phyloP scores from a whole-genome alignment of 2,888 invertebrate genomes.

The Agonopterix arenella region DNA sequence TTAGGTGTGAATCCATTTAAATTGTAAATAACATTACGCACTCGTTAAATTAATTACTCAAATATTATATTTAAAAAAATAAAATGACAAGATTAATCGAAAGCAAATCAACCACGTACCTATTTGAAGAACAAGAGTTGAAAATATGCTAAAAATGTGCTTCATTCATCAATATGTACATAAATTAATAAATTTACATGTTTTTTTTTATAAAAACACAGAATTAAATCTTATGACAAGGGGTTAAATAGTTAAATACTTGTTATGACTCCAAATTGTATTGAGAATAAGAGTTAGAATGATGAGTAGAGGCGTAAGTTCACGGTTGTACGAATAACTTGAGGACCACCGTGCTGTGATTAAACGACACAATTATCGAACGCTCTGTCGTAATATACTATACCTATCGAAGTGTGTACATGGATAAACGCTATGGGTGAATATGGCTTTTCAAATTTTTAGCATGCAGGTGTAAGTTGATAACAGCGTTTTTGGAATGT shows the following conservation, averaged over 20 bases:
- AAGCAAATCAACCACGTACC: slow-evolving; percentile 2
- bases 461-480: too few species aligned
- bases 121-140: background rate
- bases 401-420: too few species aligned
- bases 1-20: slow-evolving; percentile 6
- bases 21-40: background rate
- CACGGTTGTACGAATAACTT: background rate
- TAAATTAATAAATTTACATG: slow-evolving; percentile 3
- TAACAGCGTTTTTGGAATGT: too few species aligned
- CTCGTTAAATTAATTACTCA: background rate
- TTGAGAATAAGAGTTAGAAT: background rate
- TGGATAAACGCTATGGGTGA: too few species aligned
- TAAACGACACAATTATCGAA: too few species aligned
- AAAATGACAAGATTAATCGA: slow-evolving; percentile 4
- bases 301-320: background rate
- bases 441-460: too few species aligned
- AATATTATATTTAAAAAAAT: background rate
- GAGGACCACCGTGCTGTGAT: too few species aligned
- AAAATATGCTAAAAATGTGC: background rate
- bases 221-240: background rate
- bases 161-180: slow-evolving; percentile 3
- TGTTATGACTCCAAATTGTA: background rate
- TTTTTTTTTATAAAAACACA: background rate
- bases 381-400: too few species aligned
- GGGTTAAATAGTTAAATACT: background rate